Evolutionary conservation across 2,888 invertebrate genomes (phyloP).

Genomic region (Microctonus brassicae): DNA sequence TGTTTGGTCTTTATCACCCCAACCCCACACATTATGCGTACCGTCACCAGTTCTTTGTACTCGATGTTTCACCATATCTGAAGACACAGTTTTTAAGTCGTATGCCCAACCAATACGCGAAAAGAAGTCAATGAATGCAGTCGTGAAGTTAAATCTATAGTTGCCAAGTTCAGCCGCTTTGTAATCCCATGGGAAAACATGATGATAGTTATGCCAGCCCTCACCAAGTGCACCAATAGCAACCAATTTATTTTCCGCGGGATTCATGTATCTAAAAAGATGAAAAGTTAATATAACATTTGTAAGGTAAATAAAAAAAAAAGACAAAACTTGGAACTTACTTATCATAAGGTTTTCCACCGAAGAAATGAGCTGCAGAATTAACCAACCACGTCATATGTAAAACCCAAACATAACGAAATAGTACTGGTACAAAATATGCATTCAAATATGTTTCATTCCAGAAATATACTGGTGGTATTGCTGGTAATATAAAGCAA

Average conservation of each 20-base stretch:
- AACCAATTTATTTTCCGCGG: slow-evolving; percentile 82
- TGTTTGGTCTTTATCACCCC: slow-evolving; percentile 66
- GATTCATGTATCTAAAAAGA: slow-evolving; percentile 78
- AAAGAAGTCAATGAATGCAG: slow-evolving; percentile 76
- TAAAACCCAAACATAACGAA: slow-evolving; percentile 81
- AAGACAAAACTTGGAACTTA: slow-evolving; percentile 64
- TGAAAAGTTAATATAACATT: slow-evolving; percentile 37
- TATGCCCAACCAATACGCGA: slow-evolving; percentile 89
- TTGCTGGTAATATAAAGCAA: slow-evolving; percentile 81
- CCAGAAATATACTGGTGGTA: slow-evolving; percentile 80
- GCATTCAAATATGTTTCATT: slow-evolving; percentile 78
- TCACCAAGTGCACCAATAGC: slow-evolving; percentile 83
- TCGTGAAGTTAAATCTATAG: slow-evolving; percentile 71
- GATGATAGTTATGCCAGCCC: slow-evolving; percentile 96
- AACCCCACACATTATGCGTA: slow-evolving; percentile 82
- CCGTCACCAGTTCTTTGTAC: slow-evolving; percentile 83
- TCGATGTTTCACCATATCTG: slow-evolving; percentile 78
- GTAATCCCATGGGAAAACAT: slow-evolving; percentile 94
- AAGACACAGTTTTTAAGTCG: slow-evolving; percentile 85
- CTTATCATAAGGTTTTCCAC: slow-evolving; percentile 81
- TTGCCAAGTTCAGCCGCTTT: slow-evolving; percentile 87
- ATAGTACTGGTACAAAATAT: slow-evolving; percentile 76
- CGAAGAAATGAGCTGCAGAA: slow-evolving; percentile 87
- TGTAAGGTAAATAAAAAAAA: neutral
- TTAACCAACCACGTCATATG: slow-evolving; percentile 93